These are phyloP conservation scores for Drosophila repleta DNA, from an alignment of 1,140 invertebrate genomes.

Conservation along the genomic window DNA sequence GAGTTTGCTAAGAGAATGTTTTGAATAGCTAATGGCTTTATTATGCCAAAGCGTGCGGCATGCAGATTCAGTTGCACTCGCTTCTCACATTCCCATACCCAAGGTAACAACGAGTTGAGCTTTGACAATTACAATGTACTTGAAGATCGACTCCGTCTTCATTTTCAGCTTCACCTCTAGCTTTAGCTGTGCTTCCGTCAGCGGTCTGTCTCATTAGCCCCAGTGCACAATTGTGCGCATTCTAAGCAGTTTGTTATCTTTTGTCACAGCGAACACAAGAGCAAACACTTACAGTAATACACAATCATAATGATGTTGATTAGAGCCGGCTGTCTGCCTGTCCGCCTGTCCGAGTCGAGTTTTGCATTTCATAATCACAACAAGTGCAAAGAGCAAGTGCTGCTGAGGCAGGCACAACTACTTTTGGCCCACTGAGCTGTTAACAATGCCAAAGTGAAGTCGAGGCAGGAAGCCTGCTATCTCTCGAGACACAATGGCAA, in stretches of 20 bases:
- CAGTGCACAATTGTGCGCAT: slow-evolving; percentile 61
- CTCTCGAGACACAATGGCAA: slow-evolving; percentile 11
- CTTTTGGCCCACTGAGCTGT: slow-evolving; percentile 40
- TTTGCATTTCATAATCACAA: slow-evolving; percentile 73
- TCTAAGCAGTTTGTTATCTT: slow-evolving; percentile 58
- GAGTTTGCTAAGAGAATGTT: slow-evolving; percentile 60
- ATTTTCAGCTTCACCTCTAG: background rate
- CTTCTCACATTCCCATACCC: slow-evolving; percentile 44
- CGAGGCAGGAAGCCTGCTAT: slow-evolving; percentile 36
- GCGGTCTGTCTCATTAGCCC: slow-evolving; percentile 66
- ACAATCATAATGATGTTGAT: slow-evolving; percentile 27
- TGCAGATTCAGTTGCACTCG: slow-evolving; percentile 37
- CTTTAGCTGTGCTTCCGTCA: slow-evolving; percentile 56
- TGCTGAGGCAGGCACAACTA: slow-evolving; percentile 20
- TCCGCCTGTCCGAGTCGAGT: slow-evolving; percentile 19
- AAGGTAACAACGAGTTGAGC: slow-evolving; percentile 40
- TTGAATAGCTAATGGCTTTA: slow-evolving; percentile 73
- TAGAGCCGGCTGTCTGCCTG: background rate
- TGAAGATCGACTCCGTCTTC: slow-evolving; percentile 5
- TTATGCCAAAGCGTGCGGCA: slow-evolving; percentile 67
- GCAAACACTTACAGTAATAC: slow-evolving; percentile 44
- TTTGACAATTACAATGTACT: slow-evolving; percentile 27
- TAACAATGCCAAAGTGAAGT: slow-evolving; percentile 56
- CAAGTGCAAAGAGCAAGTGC: slow-evolving; percentile 38
- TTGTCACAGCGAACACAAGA: slow-evolving; percentile 40